Percentiles rank a stretch among this genome's conserved stretches.
Conservation (phyloP, 2,113 vertebrate genomes). For the Lampris megalopsis region DNA sequence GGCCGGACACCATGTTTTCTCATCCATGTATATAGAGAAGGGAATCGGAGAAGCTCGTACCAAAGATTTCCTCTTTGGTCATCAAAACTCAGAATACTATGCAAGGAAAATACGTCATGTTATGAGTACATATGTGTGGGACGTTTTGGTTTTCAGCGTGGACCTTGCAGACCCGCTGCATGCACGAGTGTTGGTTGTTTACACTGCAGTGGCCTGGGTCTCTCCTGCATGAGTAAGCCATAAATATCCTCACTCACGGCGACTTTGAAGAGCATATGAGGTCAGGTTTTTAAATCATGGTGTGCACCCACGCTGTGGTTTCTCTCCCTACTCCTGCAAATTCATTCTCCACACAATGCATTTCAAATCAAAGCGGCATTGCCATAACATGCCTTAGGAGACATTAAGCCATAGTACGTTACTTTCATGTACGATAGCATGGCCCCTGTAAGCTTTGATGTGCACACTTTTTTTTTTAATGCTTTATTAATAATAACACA, state of each 20-base stretch:
- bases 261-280: constrained; percentile 84
- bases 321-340: constrained; percentile 78
- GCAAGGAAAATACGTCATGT: neutral
- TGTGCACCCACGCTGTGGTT: constrained; percentile 68
- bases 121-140: neutral
- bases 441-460: constrained; percentile 84
- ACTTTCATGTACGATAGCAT: constrained; percentile 86
- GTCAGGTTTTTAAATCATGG: constrained; percentile 83
- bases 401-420: constrained; percentile 85
- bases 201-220: constrained; percentile 22
- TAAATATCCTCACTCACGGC: constrained; percentile 66
- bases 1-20: constrained; percentile 53
- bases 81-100: constrained; percentile 15
- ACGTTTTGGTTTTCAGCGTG: constrained; percentile 32
- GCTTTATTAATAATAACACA: constrained; percentile 85
- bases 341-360: constrained; percentile 87
- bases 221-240: constrained; percentile 53
- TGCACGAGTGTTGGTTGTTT: constrained; percentile 56
- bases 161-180: neutral
- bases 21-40: constrained; percentile 16
- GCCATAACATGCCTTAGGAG: constrained; percentile 83
- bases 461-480: constrained; percentile 81
- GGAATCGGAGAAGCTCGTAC: constrained; percentile 33
- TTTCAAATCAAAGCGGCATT: constrained; percentile 85
- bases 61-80: constrained; percentile 29